Evolutionary conservation across 2,888 invertebrate species (phyloP).

Genomic region (Limnephilus rhombicus): DNA sequence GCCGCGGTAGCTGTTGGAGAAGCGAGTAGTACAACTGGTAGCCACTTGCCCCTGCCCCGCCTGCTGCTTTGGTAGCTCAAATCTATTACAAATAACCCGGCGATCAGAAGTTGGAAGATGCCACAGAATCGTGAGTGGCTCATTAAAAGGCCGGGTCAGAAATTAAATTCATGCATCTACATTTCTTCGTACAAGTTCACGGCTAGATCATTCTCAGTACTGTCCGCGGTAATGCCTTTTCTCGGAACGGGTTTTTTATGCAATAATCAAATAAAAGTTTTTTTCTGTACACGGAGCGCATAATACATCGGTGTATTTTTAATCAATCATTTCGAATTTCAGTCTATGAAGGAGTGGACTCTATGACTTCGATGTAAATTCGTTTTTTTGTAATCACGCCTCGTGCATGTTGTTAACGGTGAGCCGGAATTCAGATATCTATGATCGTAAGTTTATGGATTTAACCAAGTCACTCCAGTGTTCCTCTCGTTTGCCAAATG

Average conservation of each 20-base stretch:
- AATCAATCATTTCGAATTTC: constrained; percentile 18
- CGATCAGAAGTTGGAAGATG: constrained; percentile 35
- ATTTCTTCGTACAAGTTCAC: constrained; percentile 35
- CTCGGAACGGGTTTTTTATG: constrained; percentile 27
- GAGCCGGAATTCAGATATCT: background rate
- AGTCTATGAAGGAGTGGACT: background rate
- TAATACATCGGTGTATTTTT: constrained; percentile 12
- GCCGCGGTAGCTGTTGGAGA: constrained; percentile 51
- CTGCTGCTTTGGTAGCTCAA: constrained; percentile 14
- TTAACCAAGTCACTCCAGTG: background rate
- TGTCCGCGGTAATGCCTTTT: constrained; percentile 8
- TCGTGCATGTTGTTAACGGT: background rate
- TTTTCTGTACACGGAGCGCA: background rate
- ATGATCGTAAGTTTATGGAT: background rate
- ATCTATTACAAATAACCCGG: constrained; percentile 35
- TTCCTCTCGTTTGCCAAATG: background rate
- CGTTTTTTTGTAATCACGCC: constrained; percentile 10
- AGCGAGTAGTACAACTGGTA: background rate
- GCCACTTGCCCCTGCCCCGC: background rate
- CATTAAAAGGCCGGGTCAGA: constrained; percentile 37
- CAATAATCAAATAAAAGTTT: constrained; percentile 31
- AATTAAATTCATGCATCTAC: constrained; percentile 5
- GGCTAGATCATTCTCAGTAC: constrained; percentile 26
- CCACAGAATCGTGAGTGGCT: constrained; percentile 44
- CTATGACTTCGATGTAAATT: constrained; percentile 2